Evolutionary conservation across 2,888 invertebrate genomes (phyloP), one percentile per base, ranked within the genome.

Genomic region (Epiblema foenella): DNA sequence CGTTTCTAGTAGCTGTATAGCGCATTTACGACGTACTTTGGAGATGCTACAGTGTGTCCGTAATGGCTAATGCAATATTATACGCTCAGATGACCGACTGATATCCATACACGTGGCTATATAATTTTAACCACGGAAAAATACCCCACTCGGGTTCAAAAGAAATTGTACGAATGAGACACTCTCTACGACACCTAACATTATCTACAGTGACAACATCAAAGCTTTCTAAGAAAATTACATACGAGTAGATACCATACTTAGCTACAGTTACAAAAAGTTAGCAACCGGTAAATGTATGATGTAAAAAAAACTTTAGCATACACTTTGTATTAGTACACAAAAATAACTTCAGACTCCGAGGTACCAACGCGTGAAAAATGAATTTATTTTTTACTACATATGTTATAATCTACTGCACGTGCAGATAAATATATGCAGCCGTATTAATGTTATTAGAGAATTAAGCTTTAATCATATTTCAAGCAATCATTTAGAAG

Each of bases 41-140:
- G 88, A 89, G 91, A 93, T 90, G 90, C 87, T 85, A 87, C 88
- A 83, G 85, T 89, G 87, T 88, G 86, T 85, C 87, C 85, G 86
- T 90, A 91, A 91, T 91, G 90, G 91, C 91, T 89, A 90, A 90
- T 88, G 89, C 89, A 89, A 90, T 90, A 91, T 92, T 91, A 91
- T 89, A 90, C 87, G 87, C 88, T 85, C 85, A 89, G 92, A 92
- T 92, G 88, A 80, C 80, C 78, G 81, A 84, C 83, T 85, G 93
- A 93, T 93, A 93, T 82, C 85, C 87, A 83, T 89, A 89, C 87
- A 87, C 89, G 89, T 86, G 84, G 85, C 90, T 83, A 85, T 87
- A 83, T 89, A 86, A 91, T 89, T 90, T 89, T 85, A 89, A 87
- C 83, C 86, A 85, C 85, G 81, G 81, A 84, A 46, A 88, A 85